Evolutionary conservation across 2,113 vertebrate species (phyloP), one percentile per base, ranked within the genome.

Genomic region (Podilymbus podiceps): DNA sequence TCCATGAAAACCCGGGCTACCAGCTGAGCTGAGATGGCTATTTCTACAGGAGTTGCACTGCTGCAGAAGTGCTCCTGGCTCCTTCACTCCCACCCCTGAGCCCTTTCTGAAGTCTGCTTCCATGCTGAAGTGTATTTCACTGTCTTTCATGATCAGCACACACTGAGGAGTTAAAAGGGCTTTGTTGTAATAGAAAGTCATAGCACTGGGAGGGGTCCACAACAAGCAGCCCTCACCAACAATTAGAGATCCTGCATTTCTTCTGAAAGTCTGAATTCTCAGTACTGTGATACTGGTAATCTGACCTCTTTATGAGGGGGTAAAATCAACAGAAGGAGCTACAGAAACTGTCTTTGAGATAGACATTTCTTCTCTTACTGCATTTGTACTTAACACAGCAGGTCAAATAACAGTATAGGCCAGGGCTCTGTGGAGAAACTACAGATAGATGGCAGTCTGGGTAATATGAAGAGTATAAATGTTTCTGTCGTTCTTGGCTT

Each of bases 381-480:
- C 18, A 11, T 64, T 78, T 58, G n/a, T 85, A n/a, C 56, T 93
- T 68, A 83, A 59, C 42, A 8, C 12, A 71, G 21, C 12, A n/a
- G 12, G 15, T 87, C 33, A 74, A 67, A 78, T 33, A 80, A 53
- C 31, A 58, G 14, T 19, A 21, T 46, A 75, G 75, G 40, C 18
- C 25, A 42, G 15, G 52, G 35, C 7, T 89, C 28, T 92, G 56
- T 44, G 23, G 19, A 19, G 28, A 84, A 46, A 68, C 55, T 85
- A 47, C 62, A 73, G 52, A 49, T 31, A 74, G 72, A 95, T 91
- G 74, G 73, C 72, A 90, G 78, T 77, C 62, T 72, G 55, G 69
- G 71, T 91, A 97, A 87, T 82, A 79, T 89, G 64, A 93, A 92
- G n/a, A 83, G 90, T 87, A 84, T 84, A 94, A 93, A 95, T 53